These are phyloP conservation scores for Scaptomyza montana DNA, from an alignment of 1,140 invertebrate species.

Conservation along the genomic window DNA sequence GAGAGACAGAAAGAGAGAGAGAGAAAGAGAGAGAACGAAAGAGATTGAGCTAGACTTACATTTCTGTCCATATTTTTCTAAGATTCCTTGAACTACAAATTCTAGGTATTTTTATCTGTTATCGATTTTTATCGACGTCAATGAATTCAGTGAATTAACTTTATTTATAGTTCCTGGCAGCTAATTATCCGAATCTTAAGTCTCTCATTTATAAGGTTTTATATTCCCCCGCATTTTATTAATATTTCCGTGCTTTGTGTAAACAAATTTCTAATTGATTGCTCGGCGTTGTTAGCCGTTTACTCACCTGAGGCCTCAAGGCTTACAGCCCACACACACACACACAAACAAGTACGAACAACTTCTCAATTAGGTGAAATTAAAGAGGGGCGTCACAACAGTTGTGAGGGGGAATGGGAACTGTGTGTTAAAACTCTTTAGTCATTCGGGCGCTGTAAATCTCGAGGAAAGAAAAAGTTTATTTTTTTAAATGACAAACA, in stretches of 20 bases:
- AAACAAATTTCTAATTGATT: constrained; percentile 71
- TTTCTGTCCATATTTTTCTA: no score
- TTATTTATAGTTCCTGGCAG: no score
- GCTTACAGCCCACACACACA: not conserved
- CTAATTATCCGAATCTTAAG: no score
- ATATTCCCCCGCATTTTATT: not conserved
- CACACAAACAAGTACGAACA: constrained; percentile 16
- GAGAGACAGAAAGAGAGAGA: no score
- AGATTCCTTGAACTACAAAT: no score
- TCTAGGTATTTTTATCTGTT: no score
- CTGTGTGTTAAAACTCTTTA: constrained; percentile 43
- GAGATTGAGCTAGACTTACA: no score
- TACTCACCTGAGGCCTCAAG: constrained; percentile 27
- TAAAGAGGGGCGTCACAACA: not conserved
- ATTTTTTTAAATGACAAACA: constrained; percentile 77
- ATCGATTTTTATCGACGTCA: no score
- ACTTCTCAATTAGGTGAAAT: constrained; percentile 74
- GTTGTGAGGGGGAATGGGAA: not conserved
- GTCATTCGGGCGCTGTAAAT: constrained; percentile 63
- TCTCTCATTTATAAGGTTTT: no score
- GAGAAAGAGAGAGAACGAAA: no score
- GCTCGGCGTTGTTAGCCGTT: constrained; percentile 29
- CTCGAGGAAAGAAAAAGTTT: constrained; percentile 64
- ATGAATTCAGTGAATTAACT: no score
- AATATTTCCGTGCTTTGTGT: constrained; percentile 7